A percentile compares a stretch with the other conserved stretches of the same genome.
phyloP scores from a whole-genome alignment of 1,140 invertebrate genomes.

The Cydia strobilella region DNA sequence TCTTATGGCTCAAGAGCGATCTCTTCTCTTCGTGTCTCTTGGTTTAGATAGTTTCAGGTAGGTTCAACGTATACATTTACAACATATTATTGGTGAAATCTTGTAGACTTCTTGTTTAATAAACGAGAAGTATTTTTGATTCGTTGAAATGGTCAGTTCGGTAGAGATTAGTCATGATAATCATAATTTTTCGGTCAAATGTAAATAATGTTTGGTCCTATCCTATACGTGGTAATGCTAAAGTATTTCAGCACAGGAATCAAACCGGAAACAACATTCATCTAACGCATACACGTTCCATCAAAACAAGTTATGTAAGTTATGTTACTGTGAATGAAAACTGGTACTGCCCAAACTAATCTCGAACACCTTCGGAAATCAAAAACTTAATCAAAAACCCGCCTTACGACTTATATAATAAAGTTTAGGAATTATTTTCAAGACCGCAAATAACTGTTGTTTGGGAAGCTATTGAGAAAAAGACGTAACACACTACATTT shows the following conservation, averaged over 20 bases:
- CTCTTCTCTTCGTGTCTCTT: too few relatives aligned
- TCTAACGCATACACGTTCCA: slow-evolving; percentile 13
- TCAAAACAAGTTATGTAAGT: slow-evolving; percentile 19
- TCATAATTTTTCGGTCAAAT: too few relatives aligned
- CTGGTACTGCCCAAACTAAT: slow-evolving; percentile 1
- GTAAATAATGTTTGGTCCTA: too few relatives aligned
- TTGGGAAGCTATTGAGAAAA: neutral
- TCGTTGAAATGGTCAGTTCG: too few relatives aligned
- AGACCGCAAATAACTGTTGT: slow-evolving; percentile 2
- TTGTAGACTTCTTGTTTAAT: too few relatives aligned
- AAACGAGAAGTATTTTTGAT: too few relatives aligned
- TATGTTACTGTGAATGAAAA: slow-evolving; percentile 20
- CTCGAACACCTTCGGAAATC: neutral
- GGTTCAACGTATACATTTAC: too few relatives aligned
- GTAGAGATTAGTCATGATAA: too few relatives aligned
- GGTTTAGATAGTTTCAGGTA: too few relatives aligned
- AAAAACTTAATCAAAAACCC: neutral
- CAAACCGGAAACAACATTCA: neutral
- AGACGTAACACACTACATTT: neutral
- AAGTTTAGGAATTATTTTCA: neutral
- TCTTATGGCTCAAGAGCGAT: too few relatives aligned
- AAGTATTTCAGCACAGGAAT: neutral
- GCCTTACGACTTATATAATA: neutral
- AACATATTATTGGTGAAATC: too few relatives aligned
- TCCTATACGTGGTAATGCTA: neutral